Conservation (phyloP, 92 coral and sea anemone species). For the Phenganax stokvisi region DNA sequence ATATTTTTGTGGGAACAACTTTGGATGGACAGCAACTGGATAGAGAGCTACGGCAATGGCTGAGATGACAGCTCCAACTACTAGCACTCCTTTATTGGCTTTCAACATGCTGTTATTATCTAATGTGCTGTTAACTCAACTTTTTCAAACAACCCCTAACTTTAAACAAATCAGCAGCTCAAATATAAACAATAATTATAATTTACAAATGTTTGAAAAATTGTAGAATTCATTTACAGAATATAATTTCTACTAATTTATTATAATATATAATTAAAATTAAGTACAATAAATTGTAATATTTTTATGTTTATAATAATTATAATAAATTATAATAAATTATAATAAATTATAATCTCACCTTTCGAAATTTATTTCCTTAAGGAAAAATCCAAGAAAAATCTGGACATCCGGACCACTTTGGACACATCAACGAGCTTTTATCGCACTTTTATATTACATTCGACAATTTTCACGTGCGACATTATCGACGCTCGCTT, state of each 20-base stretch:
- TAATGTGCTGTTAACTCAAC: neutral
- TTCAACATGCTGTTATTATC: conserved; percentile 50
- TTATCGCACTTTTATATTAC: neutral
- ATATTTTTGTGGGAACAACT: conserved; percentile 71
- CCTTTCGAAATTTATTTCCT: no score
- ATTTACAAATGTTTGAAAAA: no score
- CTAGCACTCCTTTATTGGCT: conserved; percentile 57
- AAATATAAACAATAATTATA: no score
- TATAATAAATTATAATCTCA: no score
- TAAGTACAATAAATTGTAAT: no score
- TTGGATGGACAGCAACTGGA: conserved; percentile 83
- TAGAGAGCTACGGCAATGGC: conserved; percentile 71
- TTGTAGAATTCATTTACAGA: no score
- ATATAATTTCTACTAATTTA: no score
- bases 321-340: no score
- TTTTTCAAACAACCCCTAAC: neutral
- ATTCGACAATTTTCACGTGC: neutral
- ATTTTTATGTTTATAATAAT: no score
- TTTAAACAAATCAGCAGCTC: neutral
- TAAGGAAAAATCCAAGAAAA: no score
- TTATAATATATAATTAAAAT: no score
- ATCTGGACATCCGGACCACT: neutral
- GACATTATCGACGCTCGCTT: no score
- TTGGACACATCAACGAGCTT: neutral
- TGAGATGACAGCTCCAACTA: conserved; percentile 77